Evolutionary conservation across 1,140 invertebrate genomes (phyloP), one percentile per base, ranked within the genome.

Genomic region (Aricia agestis): DNA sequence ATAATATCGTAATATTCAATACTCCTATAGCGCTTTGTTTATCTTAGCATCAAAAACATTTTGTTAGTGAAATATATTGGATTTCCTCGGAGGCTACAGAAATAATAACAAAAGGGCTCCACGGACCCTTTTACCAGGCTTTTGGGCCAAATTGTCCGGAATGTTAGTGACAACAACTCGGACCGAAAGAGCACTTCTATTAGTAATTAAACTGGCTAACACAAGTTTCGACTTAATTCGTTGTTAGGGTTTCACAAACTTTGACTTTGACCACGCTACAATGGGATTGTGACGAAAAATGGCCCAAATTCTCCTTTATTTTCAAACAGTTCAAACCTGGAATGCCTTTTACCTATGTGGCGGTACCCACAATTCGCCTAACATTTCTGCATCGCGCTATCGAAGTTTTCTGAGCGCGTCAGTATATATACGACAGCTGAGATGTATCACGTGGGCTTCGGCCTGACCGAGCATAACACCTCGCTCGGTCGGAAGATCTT

Each of bases 81-180:
- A 74, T 74, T 76, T 71, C 70, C 67, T 67, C 65, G 71, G 19
- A 68, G 67, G 41, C 70, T 70, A 76, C 72, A 72, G 72, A 74
- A 70, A 67, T 77, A 68, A 73, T 68, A 75, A 57, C 67, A 75
- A 77, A 72, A 73, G 73, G 52, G 69, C 71, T 70, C 71, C 66
- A 58, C 66, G 71, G 75, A 76, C 77, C 75, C 76, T 78, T 78
- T 78, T 74, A 63, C 73, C 73, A 70, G 69, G 74, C 74, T 66
- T 78, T 78, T 78, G 71, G 69, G 68, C 74, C 72, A 70, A 73
- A 76, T 69, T 72, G 75, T 76, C 61, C 68, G 68, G 66, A 74
- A 74, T 76, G 73, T 68, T 73, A 61, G 65, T 71, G 71, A 74
- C 73, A 74, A 72, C 73, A 78, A 19, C 17, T 18, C 19, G 17